phyloP scores from a whole-genome alignment of 2,113 vertebrate species.

The Eretmochelys imbricata region DNA sequence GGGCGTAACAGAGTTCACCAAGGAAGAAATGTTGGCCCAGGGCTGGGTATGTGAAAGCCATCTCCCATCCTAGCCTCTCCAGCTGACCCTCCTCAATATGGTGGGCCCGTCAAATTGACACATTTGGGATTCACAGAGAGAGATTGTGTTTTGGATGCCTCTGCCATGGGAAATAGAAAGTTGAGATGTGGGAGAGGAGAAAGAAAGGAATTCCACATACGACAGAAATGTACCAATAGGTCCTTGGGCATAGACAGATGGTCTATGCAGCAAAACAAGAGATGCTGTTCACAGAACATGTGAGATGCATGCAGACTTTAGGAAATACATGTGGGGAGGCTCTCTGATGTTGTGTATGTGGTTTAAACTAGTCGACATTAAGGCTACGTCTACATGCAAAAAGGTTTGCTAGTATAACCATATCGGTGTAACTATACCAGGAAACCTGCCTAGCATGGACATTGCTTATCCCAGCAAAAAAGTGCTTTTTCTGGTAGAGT shows the following conservation, averaged over 20 bases:
- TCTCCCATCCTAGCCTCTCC: neutral
- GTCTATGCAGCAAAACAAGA: rapidly evolving
- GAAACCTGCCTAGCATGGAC: neutral
- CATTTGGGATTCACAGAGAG: neutral
- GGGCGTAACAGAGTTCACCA: neutral
- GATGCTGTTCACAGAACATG: rapidly evolving
- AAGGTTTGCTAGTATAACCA: neutral
- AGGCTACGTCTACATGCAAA: neutral
- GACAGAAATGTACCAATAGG: neutral
- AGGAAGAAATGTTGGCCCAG: neutral
- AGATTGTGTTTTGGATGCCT: neutral
- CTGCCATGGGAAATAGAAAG: neutral
- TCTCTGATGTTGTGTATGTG: neutral
- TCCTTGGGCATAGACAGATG: neutral
- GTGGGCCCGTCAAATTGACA: neutral
- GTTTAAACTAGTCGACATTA: neutral
- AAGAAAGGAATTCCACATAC: neutral
- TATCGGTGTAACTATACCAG: neutral
- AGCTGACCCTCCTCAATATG: rapidly evolving
- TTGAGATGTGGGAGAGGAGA: rapidly evolving
- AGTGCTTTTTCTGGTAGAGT: neutral
- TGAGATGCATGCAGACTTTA: neutral
- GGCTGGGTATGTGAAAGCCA: neutral
- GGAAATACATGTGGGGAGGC: rapidly evolving
- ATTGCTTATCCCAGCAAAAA: neutral